phyloP scores from a whole-genome alignment of 2,888 invertebrate genomes.

The Lepidocyrtoides sp. region DNA sequence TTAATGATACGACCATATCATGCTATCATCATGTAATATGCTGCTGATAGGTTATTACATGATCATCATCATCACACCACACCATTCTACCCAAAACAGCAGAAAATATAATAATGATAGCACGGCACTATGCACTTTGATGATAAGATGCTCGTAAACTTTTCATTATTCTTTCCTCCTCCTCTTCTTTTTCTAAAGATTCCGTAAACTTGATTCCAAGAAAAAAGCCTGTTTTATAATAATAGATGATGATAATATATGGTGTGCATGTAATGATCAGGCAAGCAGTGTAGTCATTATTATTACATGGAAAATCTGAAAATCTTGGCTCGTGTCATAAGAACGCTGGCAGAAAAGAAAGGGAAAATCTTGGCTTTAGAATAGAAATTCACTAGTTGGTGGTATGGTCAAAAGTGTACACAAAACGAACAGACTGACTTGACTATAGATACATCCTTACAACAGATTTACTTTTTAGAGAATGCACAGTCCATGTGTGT shows the following conservation, averaged over 20 bases:
- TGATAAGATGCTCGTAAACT: background rate
- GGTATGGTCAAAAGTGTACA: too few species aligned
- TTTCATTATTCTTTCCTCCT: background rate
- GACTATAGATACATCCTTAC: too few species aligned
- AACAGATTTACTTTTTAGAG: too few species aligned
- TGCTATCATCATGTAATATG: constrained; percentile 3
- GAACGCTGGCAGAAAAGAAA: constrained; percentile 52
- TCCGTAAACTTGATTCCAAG: background rate
- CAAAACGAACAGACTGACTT: too few species aligned
- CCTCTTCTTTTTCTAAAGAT: background rate
- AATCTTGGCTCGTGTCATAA: constrained; percentile 53
- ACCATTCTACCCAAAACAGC: background rate
- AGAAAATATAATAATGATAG: too few species aligned
- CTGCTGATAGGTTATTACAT: constrained; percentile 31
- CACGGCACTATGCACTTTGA: background rate
- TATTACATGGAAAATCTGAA: constrained; percentile 35
- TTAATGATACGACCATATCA: constrained; percentile 1
- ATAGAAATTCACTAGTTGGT: constrained; percentile 30
- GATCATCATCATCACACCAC: constrained; percentile 8
- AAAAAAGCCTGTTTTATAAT: background rate
- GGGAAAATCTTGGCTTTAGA: constrained; percentile 48
- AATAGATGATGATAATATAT: constrained; percentile 11
- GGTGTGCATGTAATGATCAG: background rate
- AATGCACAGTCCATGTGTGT: background rate
- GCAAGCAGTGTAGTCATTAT: constrained; percentile 12